phyloP scores from a whole-genome alignment of 2,797 vertebrate genomes.

The Pitangus sulphuratus region DNA sequence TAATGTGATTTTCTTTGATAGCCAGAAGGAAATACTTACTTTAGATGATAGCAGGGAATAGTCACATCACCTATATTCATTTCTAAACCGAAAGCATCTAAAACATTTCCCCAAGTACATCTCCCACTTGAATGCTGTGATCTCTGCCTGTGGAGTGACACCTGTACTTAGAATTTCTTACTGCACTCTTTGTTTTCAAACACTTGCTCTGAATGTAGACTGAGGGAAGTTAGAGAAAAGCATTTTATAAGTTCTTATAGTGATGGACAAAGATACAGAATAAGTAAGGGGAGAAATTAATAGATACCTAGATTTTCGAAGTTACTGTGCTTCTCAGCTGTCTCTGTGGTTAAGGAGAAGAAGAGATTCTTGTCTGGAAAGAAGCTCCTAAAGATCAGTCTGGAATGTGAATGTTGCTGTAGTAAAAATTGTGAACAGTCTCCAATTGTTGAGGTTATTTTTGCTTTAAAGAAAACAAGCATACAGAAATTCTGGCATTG shows the following conservation, averaged over 20 bases:
- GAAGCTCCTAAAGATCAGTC: background rate
- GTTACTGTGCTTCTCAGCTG: background rate
- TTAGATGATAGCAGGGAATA: background rate
- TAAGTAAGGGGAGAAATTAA: background rate
- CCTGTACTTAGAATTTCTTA: background rate
- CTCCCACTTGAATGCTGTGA: background rate
- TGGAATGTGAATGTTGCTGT: background rate
- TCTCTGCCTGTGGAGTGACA: background rate
- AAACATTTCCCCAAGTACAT: background rate
- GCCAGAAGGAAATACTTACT: conserved; percentile 13
- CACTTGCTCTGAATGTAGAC: background rate
- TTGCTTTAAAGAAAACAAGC: conserved; percentile 14
- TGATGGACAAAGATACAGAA: background rate
- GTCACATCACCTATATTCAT: background rate
- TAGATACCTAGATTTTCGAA: background rate
- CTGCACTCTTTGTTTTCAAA: background rate
- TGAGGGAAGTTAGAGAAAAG: background rate
- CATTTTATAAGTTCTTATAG: background rate
- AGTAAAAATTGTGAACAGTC: background rate
- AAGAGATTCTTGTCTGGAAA: background rate
- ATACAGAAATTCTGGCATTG: background rate
- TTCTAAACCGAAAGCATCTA: background rate
- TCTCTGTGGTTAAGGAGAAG: background rate
- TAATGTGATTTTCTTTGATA: conserved; percentile 26
- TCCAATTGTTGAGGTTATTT: conserved; percentile 2